Conservation (phyloP, 2,113 vertebrate genomes). For the Sigmodon hispidus region DNA sequence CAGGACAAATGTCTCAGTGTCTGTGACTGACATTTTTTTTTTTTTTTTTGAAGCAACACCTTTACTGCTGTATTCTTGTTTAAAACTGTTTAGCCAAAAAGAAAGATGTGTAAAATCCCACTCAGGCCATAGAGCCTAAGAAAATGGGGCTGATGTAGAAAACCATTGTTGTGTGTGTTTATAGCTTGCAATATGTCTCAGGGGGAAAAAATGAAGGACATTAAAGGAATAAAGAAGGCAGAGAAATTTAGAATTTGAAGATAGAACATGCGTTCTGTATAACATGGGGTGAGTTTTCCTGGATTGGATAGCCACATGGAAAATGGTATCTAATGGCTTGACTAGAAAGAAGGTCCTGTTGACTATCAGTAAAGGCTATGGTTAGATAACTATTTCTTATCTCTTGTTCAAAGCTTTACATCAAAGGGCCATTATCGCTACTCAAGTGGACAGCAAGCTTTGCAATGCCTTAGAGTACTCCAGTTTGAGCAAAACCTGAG, state of each 20-base stretch:
- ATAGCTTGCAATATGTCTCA: background rate
- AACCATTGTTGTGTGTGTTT: background rate
- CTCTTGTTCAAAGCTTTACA: slow-evolving; percentile 85
- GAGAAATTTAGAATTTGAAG: slow-evolving; percentile 26
- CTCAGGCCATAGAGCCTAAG: background rate
- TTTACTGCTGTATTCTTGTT: background rate
- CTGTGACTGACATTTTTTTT: slow-evolving; percentile 40
- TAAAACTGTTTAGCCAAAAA: slow-evolving; percentile 52
- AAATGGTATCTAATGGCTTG: slow-evolving; percentile 75
- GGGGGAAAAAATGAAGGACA: background rate
- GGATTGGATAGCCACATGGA: slow-evolving; percentile 57
- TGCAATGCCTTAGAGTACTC: slow-evolving; percentile 72
- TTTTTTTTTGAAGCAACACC: background rate
- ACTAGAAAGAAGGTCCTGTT: slow-evolving; percentile 79
- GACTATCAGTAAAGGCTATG: slow-evolving; percentile 73
- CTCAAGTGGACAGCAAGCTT: slow-evolving; percentile 81
- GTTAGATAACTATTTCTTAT: slow-evolving; percentile 85
- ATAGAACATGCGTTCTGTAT: background rate
- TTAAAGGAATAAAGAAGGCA: background rate
- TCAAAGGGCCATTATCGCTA: slow-evolving; percentile 85
- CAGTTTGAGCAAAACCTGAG: slow-evolving; percentile 53
- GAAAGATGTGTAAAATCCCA: background rate
- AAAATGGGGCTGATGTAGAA: background rate
- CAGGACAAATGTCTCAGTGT: background rate
- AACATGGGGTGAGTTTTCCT: slow-evolving; percentile 59